Percentiles rank a stretch among this genome's conserved stretches.
These are phyloP conservation scores for Lasioglossum oenotherae DNA, from an alignment of 2,888 invertebrate genomes.

Conservation along the genomic window DNA sequence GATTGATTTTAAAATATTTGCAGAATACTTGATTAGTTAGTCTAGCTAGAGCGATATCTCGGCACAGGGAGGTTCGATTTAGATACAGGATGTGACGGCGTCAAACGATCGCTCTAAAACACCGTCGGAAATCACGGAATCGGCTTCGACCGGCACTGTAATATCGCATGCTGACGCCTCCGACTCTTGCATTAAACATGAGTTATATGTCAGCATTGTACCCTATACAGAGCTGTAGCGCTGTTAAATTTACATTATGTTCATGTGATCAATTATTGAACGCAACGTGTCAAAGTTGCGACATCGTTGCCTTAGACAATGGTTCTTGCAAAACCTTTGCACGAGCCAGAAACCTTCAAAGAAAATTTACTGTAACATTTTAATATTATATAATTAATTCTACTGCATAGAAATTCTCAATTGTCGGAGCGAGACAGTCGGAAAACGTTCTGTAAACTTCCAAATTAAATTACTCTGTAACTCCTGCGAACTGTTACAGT, in stretches of 20 bases:
- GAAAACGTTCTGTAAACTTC: not conserved
- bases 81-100: conserved; percentile 30
- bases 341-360: not conserved
- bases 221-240: conserved; percentile 59
- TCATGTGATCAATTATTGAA: conserved; percentile 74
- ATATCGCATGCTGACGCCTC: conserved; percentile 66
- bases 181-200: conserved; percentile 73
- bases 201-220: conserved; percentile 72
- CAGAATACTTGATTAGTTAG: not conserved
- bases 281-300: conserved; percentile 41
- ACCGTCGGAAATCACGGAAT: conserved; percentile 58
- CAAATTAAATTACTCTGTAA: not conserved
- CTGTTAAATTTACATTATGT: conserved; percentile 77
- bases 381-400: not conserved
- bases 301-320: conserved; percentile 5
- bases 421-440: not conserved
- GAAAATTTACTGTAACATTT: no score
- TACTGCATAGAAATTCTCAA: not conserved
- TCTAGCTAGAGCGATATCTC: conserved; percentile 16
- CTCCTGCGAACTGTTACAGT: not conserved
- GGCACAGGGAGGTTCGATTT: conserved; percentile 25
- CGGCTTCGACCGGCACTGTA: conserved; percentile 58
- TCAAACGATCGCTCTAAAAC: conserved; percentile 50
- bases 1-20: not conserved
- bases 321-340: not conserved